Evolutionary conservation across 2,888 invertebrate species (phyloP).

Genomic region (Eristalis pertinax): DNA sequence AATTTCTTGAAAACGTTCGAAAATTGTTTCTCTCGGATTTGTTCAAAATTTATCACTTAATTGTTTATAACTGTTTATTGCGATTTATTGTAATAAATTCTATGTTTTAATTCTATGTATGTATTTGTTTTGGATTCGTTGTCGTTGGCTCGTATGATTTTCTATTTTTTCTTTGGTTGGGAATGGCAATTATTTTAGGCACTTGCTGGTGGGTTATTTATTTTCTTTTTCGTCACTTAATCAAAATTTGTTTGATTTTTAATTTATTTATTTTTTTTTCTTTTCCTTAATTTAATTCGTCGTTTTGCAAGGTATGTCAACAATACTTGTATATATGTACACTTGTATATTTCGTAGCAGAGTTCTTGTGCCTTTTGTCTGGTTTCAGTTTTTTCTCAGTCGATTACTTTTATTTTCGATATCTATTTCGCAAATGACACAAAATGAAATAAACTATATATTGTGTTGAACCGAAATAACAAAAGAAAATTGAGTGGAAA

Average conservation of each 20-base stretch:
- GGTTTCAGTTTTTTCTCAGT: conserved; percentile 11
- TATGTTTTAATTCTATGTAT: not conserved
- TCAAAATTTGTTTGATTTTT: conserved; percentile 18
- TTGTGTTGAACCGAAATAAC: conserved; percentile 24
- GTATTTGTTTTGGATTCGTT: conserved; percentile 25
- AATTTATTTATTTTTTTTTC: not conserved
- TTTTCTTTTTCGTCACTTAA: not conserved
- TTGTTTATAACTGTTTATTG: not conserved
- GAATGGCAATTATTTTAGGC: conserved; percentile 15
- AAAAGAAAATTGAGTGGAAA: conserved; percentile 14
- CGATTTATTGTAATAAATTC: not conserved
- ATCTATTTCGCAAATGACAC: conserved; percentile 34
- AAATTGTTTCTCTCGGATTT: not conserved
- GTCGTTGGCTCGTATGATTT: conserved; percentile 33
- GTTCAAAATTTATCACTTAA: not conserved
- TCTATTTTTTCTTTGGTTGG: not conserved
- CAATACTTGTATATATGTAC: conserved; percentile 7
- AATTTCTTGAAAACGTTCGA: not conserved
- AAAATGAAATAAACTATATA: conserved; percentile 55
- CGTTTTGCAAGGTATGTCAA: not conserved
- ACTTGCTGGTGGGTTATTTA: conserved; percentile 8
- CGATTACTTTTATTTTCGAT: conserved; percentile 23
- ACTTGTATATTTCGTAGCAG: conserved; percentile 39
- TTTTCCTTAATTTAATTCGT: conserved; percentile 18
- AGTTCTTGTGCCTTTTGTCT: conserved; percentile 42